Evolutionary conservation across 2,113 vertebrate species (phyloP), one percentile per base, ranked within the genome.

Genomic region (Prunella fulvescens): DNA sequence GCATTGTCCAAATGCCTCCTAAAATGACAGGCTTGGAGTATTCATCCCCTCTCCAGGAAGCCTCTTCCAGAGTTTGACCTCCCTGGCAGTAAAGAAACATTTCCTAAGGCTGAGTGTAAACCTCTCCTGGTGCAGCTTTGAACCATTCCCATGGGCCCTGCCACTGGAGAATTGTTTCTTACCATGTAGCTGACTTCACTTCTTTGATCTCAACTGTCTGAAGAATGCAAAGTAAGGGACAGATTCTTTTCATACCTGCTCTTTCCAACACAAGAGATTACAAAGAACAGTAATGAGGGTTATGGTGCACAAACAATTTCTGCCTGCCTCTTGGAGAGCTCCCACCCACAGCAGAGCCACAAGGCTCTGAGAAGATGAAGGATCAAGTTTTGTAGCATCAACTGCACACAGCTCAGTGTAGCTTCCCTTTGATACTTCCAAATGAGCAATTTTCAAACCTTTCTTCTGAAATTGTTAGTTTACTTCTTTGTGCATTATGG

Each of bases 141-240:
- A 53, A 7, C 39, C 31, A 26, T 13, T 64, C 8, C 31, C 13
- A 9, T 1, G 1, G 1, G 2, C 18, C 40, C 23, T 50, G 2
- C 19, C 22, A 2, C 47, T 26, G 22, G 5, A 65, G 23, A 67
- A 42, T 4, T 19, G 4, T 22, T 24, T 73, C 26, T 58, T 51
- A 57, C 22, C 9, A 4, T 0, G 13, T 8, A 88, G 23, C 31
- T 58, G 47, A 51, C 17, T 88, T 66, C 37, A 76, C 19, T 24
- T 45, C 29, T 62, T n/a, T 64, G 11, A 73, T 54, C n/a, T 74
- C 72, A 81, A 0, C 12, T 86, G 20, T 50, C 29, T 62, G 22
- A 85, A 79, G 48, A 74, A 67, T 1, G 11, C 15, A 67, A 84
- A 88, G 35, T 48, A 69, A 79, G 84, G 29, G 29, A 71, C 19